A percentile compares a stretch with the other conserved stretches of the same genome.
These are phyloP conservation scores for Pyrrhosoma nymphula DNA, from an alignment of 2,888 invertebrate genomes.

Conservation along the genomic window DNA sequence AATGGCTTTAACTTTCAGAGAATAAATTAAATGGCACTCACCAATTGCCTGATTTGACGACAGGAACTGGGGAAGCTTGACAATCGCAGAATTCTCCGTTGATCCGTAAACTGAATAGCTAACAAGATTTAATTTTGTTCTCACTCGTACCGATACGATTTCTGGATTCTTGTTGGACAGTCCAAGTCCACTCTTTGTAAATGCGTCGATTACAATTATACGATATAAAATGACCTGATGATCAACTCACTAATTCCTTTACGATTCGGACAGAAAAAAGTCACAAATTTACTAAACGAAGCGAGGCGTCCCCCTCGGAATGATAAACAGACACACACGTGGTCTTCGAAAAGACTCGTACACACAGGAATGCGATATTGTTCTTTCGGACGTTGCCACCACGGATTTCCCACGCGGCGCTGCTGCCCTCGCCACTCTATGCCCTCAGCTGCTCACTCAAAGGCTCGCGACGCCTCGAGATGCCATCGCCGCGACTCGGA, in stretches of 20 bases:
- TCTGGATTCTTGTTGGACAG: background rate
- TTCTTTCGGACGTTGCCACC: background rate
- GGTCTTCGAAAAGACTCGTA: background rate
- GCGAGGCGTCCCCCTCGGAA: background rate
- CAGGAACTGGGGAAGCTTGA: background rate
- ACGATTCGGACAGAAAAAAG: background rate
- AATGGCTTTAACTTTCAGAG: too few relatives aligned
- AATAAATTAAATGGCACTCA: background rate
- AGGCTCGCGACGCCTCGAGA: background rate
- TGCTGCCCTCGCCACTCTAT: background rate
- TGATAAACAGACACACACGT: background rate
- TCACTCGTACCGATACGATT: background rate
- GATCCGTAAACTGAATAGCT: background rate
- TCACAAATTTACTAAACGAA: background rate
- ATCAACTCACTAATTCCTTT: background rate
- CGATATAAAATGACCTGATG: background rate
- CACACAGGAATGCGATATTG: too few relatives aligned
- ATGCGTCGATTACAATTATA: background rate
- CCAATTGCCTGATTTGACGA: background rate
- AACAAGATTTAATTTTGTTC: background rate
- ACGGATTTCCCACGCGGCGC: too few relatives aligned
- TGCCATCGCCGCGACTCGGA: background rate
- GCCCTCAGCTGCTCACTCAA: background rate
- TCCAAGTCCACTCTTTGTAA: background rate
- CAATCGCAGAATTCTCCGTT: background rate